A percentile compares a stretch with the other conserved stretches of the same genome.
These are phyloP conservation scores for Eutolmus rufibarbis DNA, from an alignment of 2,888 invertebrate genomes.

Conservation along the genomic window DNA sequence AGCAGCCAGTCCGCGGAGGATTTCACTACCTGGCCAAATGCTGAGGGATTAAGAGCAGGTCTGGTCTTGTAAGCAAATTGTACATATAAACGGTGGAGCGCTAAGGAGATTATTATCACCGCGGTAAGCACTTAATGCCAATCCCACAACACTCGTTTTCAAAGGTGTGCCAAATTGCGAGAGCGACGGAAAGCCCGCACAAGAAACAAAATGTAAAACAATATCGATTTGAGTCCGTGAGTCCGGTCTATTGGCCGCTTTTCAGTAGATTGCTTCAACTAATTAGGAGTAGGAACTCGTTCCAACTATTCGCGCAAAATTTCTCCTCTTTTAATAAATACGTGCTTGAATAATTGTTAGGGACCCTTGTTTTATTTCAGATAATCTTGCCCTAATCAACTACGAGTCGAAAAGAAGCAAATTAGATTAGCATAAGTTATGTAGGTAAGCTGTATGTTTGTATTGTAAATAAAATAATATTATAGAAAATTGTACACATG, in stretches of 20 bases:
- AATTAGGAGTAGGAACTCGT: background rate
- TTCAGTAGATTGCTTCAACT: background rate
- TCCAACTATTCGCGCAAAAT: background rate
- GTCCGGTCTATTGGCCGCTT: background rate
- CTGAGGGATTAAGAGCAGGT: background rate
- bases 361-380: background rate
- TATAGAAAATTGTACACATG: constrained; percentile 3
- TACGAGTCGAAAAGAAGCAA: background rate
- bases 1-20: background rate
- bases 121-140: constrained; percentile 6
- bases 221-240: background rate
- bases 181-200: background rate
- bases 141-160: constrained; percentile 7
- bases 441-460: background rate
- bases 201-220: background rate
- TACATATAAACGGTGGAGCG: background rate
- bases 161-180: constrained; percentile 37
- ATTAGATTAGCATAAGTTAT: background rate
- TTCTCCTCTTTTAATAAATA: background rate
- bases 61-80: background rate
- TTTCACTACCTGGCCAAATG: background rate
- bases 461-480: background rate
- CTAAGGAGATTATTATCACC: background rate
- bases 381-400: background rate
- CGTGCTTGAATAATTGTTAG: background rate